These are phyloP conservation scores for Molanna angustata DNA, from an alignment of 2,888 invertebrate species.

Conservation along the genomic window DNA sequence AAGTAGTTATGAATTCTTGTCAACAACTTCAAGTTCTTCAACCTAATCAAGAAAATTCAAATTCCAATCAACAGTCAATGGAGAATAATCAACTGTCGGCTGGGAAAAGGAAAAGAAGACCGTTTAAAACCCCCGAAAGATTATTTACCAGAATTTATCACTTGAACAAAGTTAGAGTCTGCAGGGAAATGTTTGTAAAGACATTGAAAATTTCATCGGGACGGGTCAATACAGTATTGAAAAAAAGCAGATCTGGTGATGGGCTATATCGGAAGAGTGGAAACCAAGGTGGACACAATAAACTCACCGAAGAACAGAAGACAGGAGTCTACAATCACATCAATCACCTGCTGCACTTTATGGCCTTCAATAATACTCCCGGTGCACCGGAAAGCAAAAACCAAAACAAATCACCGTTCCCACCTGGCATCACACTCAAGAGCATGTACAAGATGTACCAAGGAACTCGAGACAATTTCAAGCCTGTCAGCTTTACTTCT, in stretches of 20 bases:
- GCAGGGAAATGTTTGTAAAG: conserved; percentile 18
- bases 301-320: neutral
- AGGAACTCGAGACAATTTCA: neutral
- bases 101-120: conserved; percentile 2
- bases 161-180: conserved; percentile 9
- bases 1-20: too few species aligned
- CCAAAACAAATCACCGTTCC: neutral
- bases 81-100: neutral
- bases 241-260: conserved; percentile 12
- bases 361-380: neutral
- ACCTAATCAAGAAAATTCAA: too few species aligned
- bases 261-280: conserved; percentile 9
- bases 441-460: neutral
- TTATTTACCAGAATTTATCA: conserved; percentile 11
- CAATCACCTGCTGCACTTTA: neutral
- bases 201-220: conserved; percentile 14
- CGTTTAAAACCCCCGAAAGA: conserved; percentile 7
- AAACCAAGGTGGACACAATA: conserved; percentile 13
- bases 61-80: too few species aligned
- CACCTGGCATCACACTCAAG: neutral
- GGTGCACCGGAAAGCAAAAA: neutral
- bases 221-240: conserved; percentile 13
- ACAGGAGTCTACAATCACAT: conserved; percentile 9
- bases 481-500: conserved; percentile 6
- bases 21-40: too few species aligned